Base-by-base conservation (phyloP, 2,888 invertebrate genomes). In the Lasioglossum vierecki region DNA sequence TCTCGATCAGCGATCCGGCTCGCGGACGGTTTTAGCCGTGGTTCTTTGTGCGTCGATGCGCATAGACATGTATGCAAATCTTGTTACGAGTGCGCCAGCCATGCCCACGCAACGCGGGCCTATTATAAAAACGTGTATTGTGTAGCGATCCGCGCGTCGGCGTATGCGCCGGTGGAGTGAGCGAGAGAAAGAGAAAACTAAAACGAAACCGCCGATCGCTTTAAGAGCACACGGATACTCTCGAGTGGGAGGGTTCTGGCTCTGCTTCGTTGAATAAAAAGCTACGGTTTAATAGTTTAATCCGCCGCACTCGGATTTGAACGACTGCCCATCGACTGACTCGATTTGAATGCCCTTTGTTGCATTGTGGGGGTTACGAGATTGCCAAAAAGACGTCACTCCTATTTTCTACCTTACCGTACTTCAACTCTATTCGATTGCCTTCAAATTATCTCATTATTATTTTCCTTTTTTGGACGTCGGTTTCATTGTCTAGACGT, bases 31-130 rank as follows among this genome's bases (percentile, higher is more conserved):
- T 80, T 76, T 80, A 68, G 41, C 68, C 26, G 30, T 15, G n/a
- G 22, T 44, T 44, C 63, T 63, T 18, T 72, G 26, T 46, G 53
- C 22, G 22, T 53, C 13, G 44, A 30, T 22, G 41, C 30, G 66
- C 30, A 22, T 30, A 46, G 80, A 70, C 80, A 41, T 68, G 49
- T 53, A 70, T 75, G 80, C 80, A 75, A 80, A 80, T 53, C 35
- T 41, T 22, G 63, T 81, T 41, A 81, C 46, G 70, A 70, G 68
- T 30, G 15, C 71, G 68, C n/a, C 66, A 26, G 35, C 39, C 39
- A 13, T 57, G 73, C 79, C 82, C 26, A 82, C 82, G 57, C 35
- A 39, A 30, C 68, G n/a, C n/a, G 15, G 13, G 22, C 63, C 39
- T 70, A 68, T 44, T 79, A 68, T 44, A 78, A 68, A 78, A 81